Evolutionary conservation across 2,888 invertebrate genomes (phyloP), one percentile per base, ranked within the genome.

Genomic region (Lordiphosa andalusiaca): DNA sequence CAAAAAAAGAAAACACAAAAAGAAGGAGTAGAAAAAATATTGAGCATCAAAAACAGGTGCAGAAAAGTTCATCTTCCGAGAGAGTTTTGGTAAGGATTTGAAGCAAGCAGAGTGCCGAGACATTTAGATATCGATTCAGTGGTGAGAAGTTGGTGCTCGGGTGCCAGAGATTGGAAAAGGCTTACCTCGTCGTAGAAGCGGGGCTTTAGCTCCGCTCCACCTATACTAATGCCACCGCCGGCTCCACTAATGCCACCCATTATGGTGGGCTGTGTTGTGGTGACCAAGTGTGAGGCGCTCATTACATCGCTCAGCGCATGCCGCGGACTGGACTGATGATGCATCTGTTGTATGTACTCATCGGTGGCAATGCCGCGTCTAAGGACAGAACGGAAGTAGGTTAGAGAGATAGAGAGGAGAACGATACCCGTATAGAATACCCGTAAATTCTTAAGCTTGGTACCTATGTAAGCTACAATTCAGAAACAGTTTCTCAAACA

Each of bases 361-460:
- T 93, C 93, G 50, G 93, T 93, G 51, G 94, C 93, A 59, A 93
- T 87, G 53, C 94, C 94, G 87, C 94, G 91, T 73, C 94, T 94
- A 73, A 9, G 3, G 30, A 4, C 1, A 42, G 13, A 52, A 49
- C 37, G 12, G 21, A 16, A 23, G 23, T 10, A 9, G n/a, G 6
- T 47, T n/a, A 19, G 19, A 36, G 12, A 21, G 19, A 36, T 12
- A 21, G 19, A 19, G 3, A 19, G 19, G 16, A 16, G 16, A 16
- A 16, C 16, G 16, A 16, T 16, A 16, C 16, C 16, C 16, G 16
- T 16, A 16, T 16, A 2, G 16, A 16, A 16, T 16, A 16, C 16
- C 16, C 16, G 19, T 19, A 19, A 19, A 19, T 19, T 19, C 19
- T 19, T 16, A 16, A 16, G 16, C 16, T 16, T 16, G 16, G 16